These are phyloP conservation scores for Chaetorhynchus papuensis DNA, from an alignment of 2,113 vertebrate species.

Conservation along the genomic window DNA sequence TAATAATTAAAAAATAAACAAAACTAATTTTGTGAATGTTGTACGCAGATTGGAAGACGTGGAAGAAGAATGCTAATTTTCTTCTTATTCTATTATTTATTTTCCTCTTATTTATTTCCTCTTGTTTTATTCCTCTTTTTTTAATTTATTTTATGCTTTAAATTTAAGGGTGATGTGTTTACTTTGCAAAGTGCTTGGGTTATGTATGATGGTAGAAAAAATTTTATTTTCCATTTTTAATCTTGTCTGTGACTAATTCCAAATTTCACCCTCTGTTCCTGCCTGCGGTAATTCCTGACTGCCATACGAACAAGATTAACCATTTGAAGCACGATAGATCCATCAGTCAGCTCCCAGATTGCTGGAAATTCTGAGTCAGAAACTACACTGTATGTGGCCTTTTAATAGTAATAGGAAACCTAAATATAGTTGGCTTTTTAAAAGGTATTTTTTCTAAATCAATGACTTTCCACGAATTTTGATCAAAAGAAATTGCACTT, in stretches of 20 bases:
- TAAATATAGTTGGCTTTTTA: background rate
- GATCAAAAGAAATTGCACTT: background rate
- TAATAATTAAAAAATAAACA: background rate
- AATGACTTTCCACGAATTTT: background rate
- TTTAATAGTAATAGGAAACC: background rate
- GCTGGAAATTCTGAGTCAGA: background rate
- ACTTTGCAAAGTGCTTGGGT: background rate
- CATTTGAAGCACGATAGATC: background rate
- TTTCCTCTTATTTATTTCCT: background rate
- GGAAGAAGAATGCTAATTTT: background rate
- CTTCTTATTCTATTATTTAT: background rate
- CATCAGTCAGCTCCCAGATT: background rate
- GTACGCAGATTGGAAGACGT: background rate
- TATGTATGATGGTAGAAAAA: background rate
- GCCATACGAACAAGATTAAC: background rate
- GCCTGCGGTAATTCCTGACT: background rate
- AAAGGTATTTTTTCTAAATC: background rate
- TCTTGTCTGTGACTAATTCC: background rate
- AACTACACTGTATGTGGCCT: background rate
- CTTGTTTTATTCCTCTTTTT: background rate
- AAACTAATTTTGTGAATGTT: background rate
- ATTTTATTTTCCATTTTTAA: conserved; percentile 1
- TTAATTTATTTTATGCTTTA: background rate
- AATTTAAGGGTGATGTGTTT: background rate
- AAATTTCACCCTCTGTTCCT: background rate